Base-by-base conservation (phyloP, 2,797 vertebrate species). In the Pipistrellus nathusii region DNA sequence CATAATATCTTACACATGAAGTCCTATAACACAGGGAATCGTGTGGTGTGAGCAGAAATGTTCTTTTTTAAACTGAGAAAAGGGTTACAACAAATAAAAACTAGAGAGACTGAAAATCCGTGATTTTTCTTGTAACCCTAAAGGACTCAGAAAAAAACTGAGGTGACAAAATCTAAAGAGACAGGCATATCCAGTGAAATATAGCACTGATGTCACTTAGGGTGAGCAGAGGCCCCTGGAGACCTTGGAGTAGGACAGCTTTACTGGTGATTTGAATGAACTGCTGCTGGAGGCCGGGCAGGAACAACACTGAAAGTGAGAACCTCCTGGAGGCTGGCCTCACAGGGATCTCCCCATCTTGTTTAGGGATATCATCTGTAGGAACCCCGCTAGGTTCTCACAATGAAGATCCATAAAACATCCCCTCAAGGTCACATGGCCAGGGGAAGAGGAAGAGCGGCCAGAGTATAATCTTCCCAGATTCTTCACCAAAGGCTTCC, bases 31-130 rank as follows among this genome's bases (percentile, higher is more conserved):
- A 53, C 55, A 9, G 14, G 46, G 11, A 77, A 76, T 23, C 3
- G 62, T 25, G 32, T 87, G 8, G 1, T 81, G 0, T 73, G 51
- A 90, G 86, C 5, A 18, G 18, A 64, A 90, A 41, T 7, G 38
- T 41, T 41, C 38, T 41, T 41, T 41, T 41, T 41, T 41, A 41
- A 6, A 41, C 38, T 41, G 38, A 41, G 6, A 41, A 41, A 46
- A 53, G 14, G 32, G 18, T 78, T 90, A 32, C 2, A 82, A 92
- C 35, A 94, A 92, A 66, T 83, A 62, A 90, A 90, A 82, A 35
- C 15, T 17, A 66, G 20, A 30, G 0, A 90, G 81, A 81, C 0
- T 32, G 7, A 91, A 89, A 83, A 68, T 32, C 7, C 13, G 27
- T n/a, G 25, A n/a, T 35, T 86, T 72, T 92, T 62, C 15, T 91